phyloP scores from a whole-genome alignment of 1,140 invertebrate genomes.

The Lamellibrachia luymesi region DNA sequence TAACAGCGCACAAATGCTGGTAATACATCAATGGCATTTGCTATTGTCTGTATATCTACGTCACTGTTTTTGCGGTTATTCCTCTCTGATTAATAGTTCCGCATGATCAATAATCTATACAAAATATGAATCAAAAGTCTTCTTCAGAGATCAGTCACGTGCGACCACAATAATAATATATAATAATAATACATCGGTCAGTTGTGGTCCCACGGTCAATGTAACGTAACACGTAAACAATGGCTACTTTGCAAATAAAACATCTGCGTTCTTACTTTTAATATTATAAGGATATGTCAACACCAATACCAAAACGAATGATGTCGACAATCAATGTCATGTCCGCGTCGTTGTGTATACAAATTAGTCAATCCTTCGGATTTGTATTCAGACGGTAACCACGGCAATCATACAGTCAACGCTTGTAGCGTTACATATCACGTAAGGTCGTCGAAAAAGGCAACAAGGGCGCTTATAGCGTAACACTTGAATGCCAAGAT shows the following conservation, averaged over 20 bases:
- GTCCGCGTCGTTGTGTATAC: neutral
- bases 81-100: neutral
- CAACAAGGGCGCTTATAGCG: neutral
- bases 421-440: neutral
- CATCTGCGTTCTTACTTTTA: neutral
- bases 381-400: neutral
- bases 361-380: neutral
- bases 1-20: neutral
- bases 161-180: neutral
- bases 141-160: neutral
- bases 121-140: neutral
- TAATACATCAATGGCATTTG: neutral
- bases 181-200: neutral
- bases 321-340: neutral
- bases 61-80: neutral
- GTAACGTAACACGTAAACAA: neutral
- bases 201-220: neutral
- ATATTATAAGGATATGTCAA: neutral
- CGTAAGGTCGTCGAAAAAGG: neutral
- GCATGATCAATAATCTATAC: neutral
- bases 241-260: neutral
- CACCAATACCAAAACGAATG: neutral
- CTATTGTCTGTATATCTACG: neutral
- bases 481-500: neutral
- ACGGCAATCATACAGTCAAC: neutral